A percentile compares a stretch with the other conserved stretches of the same genome.
Conservation (phyloP, 2,113 vertebrate genomes). For the Catharus fuscescens region DNA sequence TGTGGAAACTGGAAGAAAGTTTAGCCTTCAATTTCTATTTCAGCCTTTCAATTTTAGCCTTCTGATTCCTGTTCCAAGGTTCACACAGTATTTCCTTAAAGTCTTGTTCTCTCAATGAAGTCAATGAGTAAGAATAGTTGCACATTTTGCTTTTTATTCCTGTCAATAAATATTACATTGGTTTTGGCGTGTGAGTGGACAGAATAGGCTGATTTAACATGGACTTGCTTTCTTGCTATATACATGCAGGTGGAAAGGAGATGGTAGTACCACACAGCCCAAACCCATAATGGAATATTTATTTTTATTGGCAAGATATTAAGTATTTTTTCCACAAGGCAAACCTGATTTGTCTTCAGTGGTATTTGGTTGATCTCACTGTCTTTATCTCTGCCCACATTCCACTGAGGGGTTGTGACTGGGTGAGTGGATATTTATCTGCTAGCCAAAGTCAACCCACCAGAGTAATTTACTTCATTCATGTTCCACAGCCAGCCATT, state of each 20-base stretch:
- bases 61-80: neutral
- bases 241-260: neutral
- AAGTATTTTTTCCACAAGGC: neutral
- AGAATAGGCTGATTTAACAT: neutral
- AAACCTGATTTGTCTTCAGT: neutral
- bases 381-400: neutral
- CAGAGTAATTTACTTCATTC: neutral
- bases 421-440: neutral
- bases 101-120: neutral
- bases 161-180: neutral
- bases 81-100: neutral
- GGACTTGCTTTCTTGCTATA: neutral
- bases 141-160: neutral
- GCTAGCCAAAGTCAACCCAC: neutral
- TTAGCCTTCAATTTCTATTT: neutral
- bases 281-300: neutral
- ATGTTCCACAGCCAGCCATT: neutral
- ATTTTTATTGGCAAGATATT: neutral
- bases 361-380: neutral
- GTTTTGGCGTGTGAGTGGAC: neutral
- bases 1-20: neutral
- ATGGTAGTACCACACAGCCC: neutral
- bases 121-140: neutral
- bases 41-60: too few species aligned
- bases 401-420: neutral